Percentiles rank a stretch among this genome's conserved stretches.
These are phyloP conservation scores for Caenorhabditis uteleia DNA, from an alignment of 2,888 invertebrate species.

Conservation along the genomic window DNA sequence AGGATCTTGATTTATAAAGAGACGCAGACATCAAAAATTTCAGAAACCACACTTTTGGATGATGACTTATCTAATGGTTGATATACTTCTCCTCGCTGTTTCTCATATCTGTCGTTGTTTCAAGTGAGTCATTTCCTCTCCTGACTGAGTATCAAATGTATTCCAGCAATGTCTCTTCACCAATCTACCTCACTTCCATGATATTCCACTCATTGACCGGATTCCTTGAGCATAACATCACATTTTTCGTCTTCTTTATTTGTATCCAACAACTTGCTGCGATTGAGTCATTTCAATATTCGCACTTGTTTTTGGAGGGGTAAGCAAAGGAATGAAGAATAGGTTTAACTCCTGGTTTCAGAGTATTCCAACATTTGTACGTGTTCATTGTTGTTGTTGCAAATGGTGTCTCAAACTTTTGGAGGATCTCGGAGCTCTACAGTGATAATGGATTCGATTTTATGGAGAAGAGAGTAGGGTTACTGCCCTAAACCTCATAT, in stretches of 20 bases:
- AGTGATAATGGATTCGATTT: neutral
- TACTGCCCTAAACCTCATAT: no score
- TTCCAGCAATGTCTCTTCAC: neutral
- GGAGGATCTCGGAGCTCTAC: neutral
- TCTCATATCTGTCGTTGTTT: neutral
- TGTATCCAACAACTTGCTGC: conserved; percentile 1
- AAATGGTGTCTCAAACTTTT: neutral
- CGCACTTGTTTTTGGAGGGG: conserved; percentile 1
- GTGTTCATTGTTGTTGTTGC: neutral
- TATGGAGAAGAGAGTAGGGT: no score
- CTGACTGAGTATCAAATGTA: neutral
- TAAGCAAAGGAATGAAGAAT: no score
- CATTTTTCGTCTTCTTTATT: neutral
- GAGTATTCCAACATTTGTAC: conserved; percentile 1
- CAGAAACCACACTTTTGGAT: neutral
- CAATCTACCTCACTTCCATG: no score
- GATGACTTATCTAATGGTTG: neutral
- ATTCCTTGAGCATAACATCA: neutral
- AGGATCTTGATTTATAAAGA: no score
- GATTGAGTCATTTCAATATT: conserved; percentile 1
- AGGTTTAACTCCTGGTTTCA: neutral
- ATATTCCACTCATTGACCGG: neutral
- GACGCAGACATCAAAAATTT: no score
- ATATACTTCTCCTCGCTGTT: neutral
- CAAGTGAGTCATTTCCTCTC: neutral